phyloP scores from a whole-genome alignment of 2,888 invertebrate genomes.

The Drosophila putrida region DNA sequence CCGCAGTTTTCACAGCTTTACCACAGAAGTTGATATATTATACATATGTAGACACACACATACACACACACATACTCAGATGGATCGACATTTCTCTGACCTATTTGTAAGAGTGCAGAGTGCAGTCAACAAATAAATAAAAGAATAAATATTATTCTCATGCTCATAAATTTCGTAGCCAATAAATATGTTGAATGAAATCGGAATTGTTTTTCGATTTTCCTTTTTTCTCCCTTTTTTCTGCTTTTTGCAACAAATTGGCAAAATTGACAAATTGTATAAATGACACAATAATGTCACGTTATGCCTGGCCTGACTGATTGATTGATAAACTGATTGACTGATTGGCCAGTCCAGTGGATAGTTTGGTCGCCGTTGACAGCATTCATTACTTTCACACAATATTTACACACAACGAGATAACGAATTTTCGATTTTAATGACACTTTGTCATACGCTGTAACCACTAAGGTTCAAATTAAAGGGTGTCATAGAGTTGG shows the following conservation, averaged over 20 bases:
- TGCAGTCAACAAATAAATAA: slow-evolving; percentile 17
- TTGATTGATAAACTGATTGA: slow-evolving; percentile 25
- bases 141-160: slow-evolving; percentile 29
- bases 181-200: slow-evolving; percentile 47
- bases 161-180: slow-evolving; percentile 47
- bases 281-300: slow-evolving; percentile 42
- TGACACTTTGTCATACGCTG: slow-evolving; percentile 25
- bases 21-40: slow-evolving; percentile 42
- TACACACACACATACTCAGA: slow-evolving; percentile 3
- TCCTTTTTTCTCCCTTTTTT: not conserved
- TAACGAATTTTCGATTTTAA: too few relatives aligned
- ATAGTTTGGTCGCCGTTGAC: slow-evolving; percentile 43
- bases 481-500: not conserved
- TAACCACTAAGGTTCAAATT: not conserved
- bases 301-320: slow-evolving; percentile 34
- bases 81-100: slow-evolving; percentile 23
- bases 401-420: slow-evolving; percentile 39
- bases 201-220: slow-evolving; percentile 20
- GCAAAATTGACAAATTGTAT: slow-evolving; percentile 59
- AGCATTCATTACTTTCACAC: slow-evolving; percentile 50
- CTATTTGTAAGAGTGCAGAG: slow-evolving; percentile 21
- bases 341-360: slow-evolving; percentile 18
- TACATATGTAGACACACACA: not conserved
- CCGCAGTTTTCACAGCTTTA: slow-evolving; percentile 20
- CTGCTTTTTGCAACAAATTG: slow-evolving; percentile 33